Conservation (phyloP, 1,140 invertebrate species). For the Magallana gigas region DNA sequence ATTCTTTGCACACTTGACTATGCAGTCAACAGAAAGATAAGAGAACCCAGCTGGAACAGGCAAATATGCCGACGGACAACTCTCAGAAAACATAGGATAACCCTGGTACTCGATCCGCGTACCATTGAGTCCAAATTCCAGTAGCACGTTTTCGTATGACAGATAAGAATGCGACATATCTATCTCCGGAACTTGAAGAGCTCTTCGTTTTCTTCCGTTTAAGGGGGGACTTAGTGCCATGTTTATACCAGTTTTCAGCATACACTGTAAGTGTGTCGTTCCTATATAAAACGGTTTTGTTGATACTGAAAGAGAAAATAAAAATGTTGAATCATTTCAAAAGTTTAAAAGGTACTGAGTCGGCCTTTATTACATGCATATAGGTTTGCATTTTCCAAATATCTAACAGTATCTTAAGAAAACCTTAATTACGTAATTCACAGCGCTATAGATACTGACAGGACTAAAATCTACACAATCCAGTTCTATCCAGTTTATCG, state of each 20-base stretch:
- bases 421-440: too few relatives aligned
- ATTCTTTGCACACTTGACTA: conserved; percentile 8
- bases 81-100: not conserved
- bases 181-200: not conserved
- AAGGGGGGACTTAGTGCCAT: not conserved
- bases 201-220: not conserved
- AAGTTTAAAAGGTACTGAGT: too few relatives aligned
- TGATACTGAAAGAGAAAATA: not conserved
- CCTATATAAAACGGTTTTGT: not conserved
- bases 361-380: too few relatives aligned
- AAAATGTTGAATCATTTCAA: too few relatives aligned
- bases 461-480: too few relatives aligned
- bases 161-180: too few relatives aligned
- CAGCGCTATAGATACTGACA: too few relatives aligned
- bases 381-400: too few relatives aligned
- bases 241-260: not conserved
- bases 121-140: conserved; percentile 3
- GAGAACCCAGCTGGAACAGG: conserved; percentile 4
- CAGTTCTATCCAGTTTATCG: too few relatives aligned
- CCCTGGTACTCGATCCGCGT: not conserved
- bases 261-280: not conserved
- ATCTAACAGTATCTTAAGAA: too few relatives aligned
- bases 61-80: conserved; percentile 1
- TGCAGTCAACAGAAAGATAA: not conserved
- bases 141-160: not conserved